Percentiles rank a stretch among this genome's conserved stretches.
phyloP scores from a whole-genome alignment of 2,113 vertebrate genomes.

The Orycteropus afer region DNA sequence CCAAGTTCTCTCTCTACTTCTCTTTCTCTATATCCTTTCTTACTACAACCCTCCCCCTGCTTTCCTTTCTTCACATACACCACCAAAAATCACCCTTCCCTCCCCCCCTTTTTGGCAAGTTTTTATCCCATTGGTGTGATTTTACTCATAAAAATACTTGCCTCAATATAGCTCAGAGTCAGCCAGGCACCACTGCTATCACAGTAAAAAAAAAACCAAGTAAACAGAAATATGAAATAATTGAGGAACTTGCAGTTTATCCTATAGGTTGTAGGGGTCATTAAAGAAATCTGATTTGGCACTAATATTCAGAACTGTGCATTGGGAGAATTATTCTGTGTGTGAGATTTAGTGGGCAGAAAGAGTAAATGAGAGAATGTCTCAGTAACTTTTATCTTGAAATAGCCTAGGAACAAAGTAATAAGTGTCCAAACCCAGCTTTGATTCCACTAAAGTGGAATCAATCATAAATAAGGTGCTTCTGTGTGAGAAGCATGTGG shows the following conservation, averaged over 20 bases:
- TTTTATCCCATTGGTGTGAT: not conserved
- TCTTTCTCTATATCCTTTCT: not conserved
- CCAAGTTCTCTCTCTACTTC: not conserved
- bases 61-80: not conserved
- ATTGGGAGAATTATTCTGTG: constrained; percentile 16
- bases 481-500: not conserved
- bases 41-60: not conserved
- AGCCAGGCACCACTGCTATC: not conserved
- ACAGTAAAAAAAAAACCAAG: not conserved
- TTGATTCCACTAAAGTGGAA: not conserved
- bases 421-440: not conserved
- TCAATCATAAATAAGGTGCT: constrained; percentile 7
- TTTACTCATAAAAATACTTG: constrained; percentile 3
- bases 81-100: not conserved
- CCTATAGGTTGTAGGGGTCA: not conserved
- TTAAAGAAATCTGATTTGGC: constrained; percentile 26
- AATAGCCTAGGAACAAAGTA: not conserved
- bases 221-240: constrained; percentile 13
- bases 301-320: constrained; percentile 5
- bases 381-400: constrained; percentile 8
- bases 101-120: not conserved
- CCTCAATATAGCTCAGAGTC: not conserved
- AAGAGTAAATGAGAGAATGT: not conserved
- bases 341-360: not conserved
- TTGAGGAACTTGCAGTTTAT: constrained; percentile 34